Conservation (phyloP, 2,888 invertebrate species). For the Agrotis exclamationis region DNA sequence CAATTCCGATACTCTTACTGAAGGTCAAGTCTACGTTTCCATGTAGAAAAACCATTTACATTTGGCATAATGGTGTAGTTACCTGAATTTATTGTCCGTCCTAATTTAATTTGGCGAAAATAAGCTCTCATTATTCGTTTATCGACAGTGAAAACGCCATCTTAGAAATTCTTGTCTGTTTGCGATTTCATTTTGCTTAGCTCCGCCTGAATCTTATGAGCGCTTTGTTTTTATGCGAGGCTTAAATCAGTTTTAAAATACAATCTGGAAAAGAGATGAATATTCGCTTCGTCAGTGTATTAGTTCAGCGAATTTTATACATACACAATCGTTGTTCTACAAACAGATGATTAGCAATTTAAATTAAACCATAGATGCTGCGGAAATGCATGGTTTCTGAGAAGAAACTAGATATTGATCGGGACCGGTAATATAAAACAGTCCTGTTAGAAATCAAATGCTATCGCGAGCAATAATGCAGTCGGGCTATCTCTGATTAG, state of each 20-base stretch:
- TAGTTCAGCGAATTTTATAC: not conserved
- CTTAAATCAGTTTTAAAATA: conserved; percentile 43
- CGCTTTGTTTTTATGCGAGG: conserved; percentile 50
- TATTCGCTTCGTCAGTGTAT: conserved; percentile 12
- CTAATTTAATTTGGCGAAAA: conserved; percentile 66
- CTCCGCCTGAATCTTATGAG: conserved; percentile 49
- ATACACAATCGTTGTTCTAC: conserved; percentile 28
- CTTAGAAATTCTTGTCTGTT: conserved; percentile 60
- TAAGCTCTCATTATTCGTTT: conserved; percentile 66
- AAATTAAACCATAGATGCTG: conserved; percentile 34
- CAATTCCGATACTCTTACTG: conserved; percentile 29
- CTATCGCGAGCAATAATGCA: conserved; percentile 62
- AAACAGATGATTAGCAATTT: conserved; percentile 43
- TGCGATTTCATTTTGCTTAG: conserved; percentile 66
- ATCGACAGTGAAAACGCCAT: conserved; percentile 64
- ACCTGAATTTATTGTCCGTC: conserved; percentile 59
- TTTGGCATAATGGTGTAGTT: conserved; percentile 59
- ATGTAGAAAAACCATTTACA: conserved; percentile 58
- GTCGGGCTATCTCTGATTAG: conserved; percentile 80
- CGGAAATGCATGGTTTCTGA: conserved; percentile 32
- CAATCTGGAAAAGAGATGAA: conserved; percentile 9
- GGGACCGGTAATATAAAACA: conserved; percentile 43
- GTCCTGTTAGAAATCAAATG: conserved; percentile 56
- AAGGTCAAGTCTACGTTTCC: conserved; percentile 45
- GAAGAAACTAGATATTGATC: conserved; percentile 46